Conservation (phyloP, 2,113 vertebrate species). For the Amazona vittata region DNA sequence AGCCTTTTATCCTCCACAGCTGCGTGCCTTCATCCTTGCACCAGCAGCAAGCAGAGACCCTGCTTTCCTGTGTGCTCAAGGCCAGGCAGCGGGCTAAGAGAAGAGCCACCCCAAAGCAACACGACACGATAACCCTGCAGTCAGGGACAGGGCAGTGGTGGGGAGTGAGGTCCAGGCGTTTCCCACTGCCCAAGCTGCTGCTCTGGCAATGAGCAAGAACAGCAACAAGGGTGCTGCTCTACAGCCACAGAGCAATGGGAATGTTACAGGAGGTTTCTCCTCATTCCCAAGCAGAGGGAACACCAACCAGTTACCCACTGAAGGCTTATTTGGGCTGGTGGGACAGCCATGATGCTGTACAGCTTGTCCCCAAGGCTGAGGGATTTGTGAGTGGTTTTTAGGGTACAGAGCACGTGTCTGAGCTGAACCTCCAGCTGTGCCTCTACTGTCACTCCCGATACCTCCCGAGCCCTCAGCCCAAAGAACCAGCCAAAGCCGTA, state of each 20-base stretch:
- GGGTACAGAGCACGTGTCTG: fast-evolving
- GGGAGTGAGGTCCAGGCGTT: background rate
- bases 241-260: background rate
- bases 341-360: fast-evolving
- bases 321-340: background rate
- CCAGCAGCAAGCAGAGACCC: background rate
- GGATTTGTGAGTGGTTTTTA: background rate
- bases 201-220: background rate
- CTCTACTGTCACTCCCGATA: background rate
- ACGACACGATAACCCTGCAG: fast-evolving
- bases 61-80: background rate
- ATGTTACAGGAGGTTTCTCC: fast-evolving
- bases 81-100: background rate
- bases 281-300: background rate
- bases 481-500: background rate
- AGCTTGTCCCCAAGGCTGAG: background rate
- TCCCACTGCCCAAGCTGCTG: background rate
- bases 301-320: background rate
- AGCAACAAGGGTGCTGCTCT: background rate
- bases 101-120: background rate
- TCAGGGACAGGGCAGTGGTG: fast-evolving
- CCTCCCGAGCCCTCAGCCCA: background rate
- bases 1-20: background rate
- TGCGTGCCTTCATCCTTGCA: background rate
- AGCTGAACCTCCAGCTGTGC: background rate